Base-by-base conservation (phyloP, 2,888 invertebrate genomes). In the Desoria tigrina region DNA sequence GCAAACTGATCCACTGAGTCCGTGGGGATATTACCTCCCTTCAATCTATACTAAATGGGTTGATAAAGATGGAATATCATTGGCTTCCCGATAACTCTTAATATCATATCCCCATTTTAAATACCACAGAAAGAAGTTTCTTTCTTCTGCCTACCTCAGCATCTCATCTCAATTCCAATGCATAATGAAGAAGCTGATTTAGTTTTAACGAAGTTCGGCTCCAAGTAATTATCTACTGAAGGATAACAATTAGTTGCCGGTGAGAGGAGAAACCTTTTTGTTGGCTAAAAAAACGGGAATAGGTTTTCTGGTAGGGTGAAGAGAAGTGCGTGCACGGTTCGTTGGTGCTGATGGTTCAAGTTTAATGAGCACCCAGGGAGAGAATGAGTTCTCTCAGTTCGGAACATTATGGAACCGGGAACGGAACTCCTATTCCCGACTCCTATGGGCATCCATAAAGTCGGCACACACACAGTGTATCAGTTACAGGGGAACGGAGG, bases 311-410 rank as follows among this genome's bases (percentile, higher is more conserved):
- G 45, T 16, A 45, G 45, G 21, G 45, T 18, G 21, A 21, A 21
- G 45, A 45, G n/a, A 45, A 45, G 45, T 45, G 45, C 21, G 45
- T 21, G n/a, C 21, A 45, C 51, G 51, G 23, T 26, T 51, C 51
- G 51, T 51, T 51, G 51, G 21, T 51, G 51, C 26, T 51, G 24
- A 51, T 51, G 51, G 51, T 51, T 51, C 51, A 51, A 51, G 51
- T 51, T 57, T 57, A 57, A 57, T 57, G 57, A 57, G 57, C 28
- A 28, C 57, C 42, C 24, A 23, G 57, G 57, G 57, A 42, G 32
- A 55, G 57, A 57, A 42, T 37, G 55, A 57, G 26, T 51, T 24
- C 21, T 45, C 24, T 16, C 24, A n/a, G n/a, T n/a, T n/a, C n/a
- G 11, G 51, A 51, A n/a, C 45, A 45, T 45, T 45, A 45, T 45